phyloP scores from a whole-genome alignment of 2,797 vertebrate species.

The Cercopithecus neglectus region DNA sequence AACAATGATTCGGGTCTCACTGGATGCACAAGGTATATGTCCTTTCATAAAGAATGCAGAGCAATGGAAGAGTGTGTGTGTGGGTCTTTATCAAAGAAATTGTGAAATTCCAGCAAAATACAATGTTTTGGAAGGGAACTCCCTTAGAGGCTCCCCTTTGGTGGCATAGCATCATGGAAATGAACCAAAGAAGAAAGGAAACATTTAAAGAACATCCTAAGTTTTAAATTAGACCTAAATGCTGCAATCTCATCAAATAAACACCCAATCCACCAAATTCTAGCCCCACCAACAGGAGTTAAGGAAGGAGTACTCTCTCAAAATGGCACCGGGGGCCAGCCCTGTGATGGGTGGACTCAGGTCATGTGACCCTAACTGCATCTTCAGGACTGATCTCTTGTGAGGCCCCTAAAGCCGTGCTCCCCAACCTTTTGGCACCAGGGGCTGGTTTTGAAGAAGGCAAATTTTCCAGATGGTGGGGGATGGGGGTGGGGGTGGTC shows the following conservation, averaged over 20 bases:
- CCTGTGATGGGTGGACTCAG: neutral
- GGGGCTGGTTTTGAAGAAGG: too few relatives aligned
- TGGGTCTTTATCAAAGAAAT: neutral
- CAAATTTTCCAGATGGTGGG: too few relatives aligned
- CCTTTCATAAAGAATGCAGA: neutral
- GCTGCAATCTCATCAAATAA: neutral
- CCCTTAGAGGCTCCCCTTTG: neutral
- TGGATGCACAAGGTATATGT: too few relatives aligned
- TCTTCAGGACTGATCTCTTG: too few relatives aligned
- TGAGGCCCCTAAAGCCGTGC: too few relatives aligned
- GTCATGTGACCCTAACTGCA: too few relatives aligned
- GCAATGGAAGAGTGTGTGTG: too few relatives aligned
- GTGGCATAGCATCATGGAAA: neutral
- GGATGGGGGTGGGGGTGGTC: too few relatives aligned
- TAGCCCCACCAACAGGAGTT: too few relatives aligned
- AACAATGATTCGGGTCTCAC: too few relatives aligned
- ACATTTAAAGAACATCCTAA: neutral
- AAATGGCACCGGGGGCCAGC: neutral
- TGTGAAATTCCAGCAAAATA: neutral
- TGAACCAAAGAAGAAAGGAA: neutral
- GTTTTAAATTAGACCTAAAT: neutral
- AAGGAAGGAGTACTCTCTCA: neutral
- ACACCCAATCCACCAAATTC: too few relatives aligned
- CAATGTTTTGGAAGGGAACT: neutral
- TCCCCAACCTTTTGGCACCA: too few relatives aligned